A percentile compares a stretch with the other conserved stretches of the same genome.
phyloP scores from a whole-genome alignment of 1,140 invertebrate genomes.

The Procambarus virginalis region DNA sequence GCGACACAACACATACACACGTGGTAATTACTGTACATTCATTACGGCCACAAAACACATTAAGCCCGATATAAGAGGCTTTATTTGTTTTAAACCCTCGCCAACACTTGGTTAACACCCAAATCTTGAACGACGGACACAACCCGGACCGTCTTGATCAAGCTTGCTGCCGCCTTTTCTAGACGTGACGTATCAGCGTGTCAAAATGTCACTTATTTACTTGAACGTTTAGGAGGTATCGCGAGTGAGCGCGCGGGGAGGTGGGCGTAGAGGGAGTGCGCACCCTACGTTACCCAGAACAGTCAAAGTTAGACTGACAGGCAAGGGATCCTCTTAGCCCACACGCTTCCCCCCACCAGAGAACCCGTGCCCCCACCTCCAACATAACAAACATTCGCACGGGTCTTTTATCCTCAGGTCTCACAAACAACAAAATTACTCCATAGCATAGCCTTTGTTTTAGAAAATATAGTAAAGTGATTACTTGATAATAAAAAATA shows the following conservation, averaged over 20 bases:
- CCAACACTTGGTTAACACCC: neutral
- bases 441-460: neutral
- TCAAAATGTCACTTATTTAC: neutral
- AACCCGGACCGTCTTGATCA: neutral
- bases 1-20: neutral
- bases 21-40: neutral
- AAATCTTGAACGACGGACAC: neutral
- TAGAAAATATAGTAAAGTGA: too few species aligned
- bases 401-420: neutral
- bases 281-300: constrained; percentile 16
- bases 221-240: too few species aligned
- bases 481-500: too few species aligned
- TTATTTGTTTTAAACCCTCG: neutral
- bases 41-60: neutral
- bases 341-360: neutral
- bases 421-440: neutral
- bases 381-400: neutral
- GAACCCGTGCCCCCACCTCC: neutral
- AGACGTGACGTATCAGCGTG: neutral
- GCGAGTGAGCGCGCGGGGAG: too few species aligned
- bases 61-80: neutral
- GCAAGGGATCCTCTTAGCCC: constrained; percentile 10
- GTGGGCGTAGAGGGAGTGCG: neutral
- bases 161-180: neutral
- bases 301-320: constrained; percentile 52